phyloP scores from a whole-genome alignment of 2,797 vertebrate genomes.

The Syngnathus acus region DNA sequence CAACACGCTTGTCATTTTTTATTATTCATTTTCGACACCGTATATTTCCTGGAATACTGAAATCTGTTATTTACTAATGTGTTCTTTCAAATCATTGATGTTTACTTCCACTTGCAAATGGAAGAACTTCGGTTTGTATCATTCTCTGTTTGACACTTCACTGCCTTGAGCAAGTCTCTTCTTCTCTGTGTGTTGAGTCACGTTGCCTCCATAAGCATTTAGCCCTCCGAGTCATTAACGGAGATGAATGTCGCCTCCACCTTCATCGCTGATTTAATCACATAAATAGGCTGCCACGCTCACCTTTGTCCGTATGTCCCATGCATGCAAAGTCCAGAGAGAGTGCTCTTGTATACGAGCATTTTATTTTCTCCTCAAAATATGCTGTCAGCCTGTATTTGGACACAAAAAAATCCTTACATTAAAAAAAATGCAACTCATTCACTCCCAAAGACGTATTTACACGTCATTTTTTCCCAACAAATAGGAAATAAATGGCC shows the following conservation, averaged over 20 bases:
- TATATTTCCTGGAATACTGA: neutral
- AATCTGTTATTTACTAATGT: neutral
- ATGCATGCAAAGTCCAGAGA: neutral
- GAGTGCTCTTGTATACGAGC: neutral
- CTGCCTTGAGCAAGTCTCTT: neutral
- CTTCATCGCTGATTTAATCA: conserved; percentile 5
- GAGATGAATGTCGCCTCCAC: conserved; percentile 4
- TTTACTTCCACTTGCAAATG: neutral
- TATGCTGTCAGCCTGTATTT: neutral
- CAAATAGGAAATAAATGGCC: no score
- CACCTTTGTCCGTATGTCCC: neutral
- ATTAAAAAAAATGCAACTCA: no score
- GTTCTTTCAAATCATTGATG: neutral
- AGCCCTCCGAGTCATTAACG: neutral
- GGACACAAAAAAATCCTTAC: no score
- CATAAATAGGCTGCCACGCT: neutral
- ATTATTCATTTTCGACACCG: neutral
- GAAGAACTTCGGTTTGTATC: conserved; percentile 1
- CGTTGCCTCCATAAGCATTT: conserved; percentile 3
- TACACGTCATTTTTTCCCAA: no score
- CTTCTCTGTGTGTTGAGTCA: neutral
- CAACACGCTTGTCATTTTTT: neutral
- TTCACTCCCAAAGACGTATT: no score
- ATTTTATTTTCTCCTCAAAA: neutral
- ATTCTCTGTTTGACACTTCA: neutral